These are phyloP conservation scores for Tipula helvola DNA, from an alignment of 2,888 invertebrate species.

Conservation along the genomic window DNA sequence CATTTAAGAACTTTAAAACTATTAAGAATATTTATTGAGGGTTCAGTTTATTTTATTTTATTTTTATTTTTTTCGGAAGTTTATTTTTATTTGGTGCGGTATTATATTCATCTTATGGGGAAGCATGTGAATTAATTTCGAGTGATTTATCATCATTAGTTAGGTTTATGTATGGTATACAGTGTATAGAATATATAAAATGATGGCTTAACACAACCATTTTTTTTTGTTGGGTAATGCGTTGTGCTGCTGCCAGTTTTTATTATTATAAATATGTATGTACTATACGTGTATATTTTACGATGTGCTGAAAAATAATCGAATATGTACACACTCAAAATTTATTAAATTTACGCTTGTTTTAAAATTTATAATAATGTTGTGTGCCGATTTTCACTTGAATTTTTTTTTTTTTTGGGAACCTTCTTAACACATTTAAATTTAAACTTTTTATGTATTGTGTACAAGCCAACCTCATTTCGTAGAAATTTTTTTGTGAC, in stretches of 20 bases:
- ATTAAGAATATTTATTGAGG: not conserved
- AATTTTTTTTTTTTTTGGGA: not conserved
- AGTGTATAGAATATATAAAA: not conserved
- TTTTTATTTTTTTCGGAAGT: not conserved
- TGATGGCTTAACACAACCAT: not conserved
- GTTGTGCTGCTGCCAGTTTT: not conserved
- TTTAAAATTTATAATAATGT: not conserved
- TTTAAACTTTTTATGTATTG: not conserved
- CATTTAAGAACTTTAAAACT: constrained; percentile 4
- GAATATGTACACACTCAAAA: not conserved
- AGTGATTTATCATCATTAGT: not conserved
- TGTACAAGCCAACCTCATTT: not conserved
- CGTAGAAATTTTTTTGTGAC: not conserved
- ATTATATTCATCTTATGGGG: not conserved
- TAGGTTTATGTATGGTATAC: not conserved
- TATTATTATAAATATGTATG: not conserved
- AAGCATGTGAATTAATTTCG: not conserved
- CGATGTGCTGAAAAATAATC: not conserved
- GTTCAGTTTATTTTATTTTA: not conserved
- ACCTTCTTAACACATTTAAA: not conserved
- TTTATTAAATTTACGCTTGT: not conserved
- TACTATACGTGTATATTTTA: not conserved
- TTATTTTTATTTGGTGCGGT: not conserved
- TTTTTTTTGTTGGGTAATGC: not conserved
- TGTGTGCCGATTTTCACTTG: not conserved